Percentiles rank a stretch among this genome's conserved stretches.
Evolutionary conservation across 2,113 vertebrate species (phyloP).

Genomic region (Alethe diademata): DNA sequence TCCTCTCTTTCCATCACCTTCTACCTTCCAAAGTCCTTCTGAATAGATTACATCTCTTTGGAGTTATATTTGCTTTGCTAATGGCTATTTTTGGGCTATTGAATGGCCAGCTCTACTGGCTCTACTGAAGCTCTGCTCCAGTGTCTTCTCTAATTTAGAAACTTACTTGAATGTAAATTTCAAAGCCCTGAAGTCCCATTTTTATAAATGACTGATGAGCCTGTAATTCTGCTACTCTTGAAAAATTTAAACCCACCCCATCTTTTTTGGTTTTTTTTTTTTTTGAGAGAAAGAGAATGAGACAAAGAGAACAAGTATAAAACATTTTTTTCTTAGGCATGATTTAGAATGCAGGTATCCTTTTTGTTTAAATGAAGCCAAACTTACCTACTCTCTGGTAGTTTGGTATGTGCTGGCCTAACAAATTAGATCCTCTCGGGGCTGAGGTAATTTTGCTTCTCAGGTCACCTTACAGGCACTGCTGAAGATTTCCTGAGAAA

Average conservation of each 20-base stretch:
- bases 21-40: neutral
- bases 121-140: neutral
- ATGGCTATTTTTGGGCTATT: slow-evolving; percentile 5
- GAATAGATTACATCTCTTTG: slow-evolving; percentile 6
- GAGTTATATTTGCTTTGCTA: slow-evolving; percentile 34
- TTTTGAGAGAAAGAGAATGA: neutral
- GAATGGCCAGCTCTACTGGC: neutral
- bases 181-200: neutral
- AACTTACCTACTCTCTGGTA: neutral
- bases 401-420: neutral
- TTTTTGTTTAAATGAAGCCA: neutral
- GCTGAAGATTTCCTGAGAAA: neutral
- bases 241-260: neutral
- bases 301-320: neutral
- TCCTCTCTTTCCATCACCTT: slow-evolving; percentile 36
- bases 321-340: neutral
- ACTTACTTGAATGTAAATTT: neutral
- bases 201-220: neutral
- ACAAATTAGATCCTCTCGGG: neutral
- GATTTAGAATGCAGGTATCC: neutral
- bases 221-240: neutral
- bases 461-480: neutral
- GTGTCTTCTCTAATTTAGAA: slow-evolving; percentile 15
- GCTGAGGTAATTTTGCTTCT: neutral
- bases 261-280: too few relatives aligned